A percentile compares a stretch with the other conserved stretches of the same genome.
Conservation (phyloP, 2,113 vertebrate species). For the Nothocercus nigrocapillus region DNA sequence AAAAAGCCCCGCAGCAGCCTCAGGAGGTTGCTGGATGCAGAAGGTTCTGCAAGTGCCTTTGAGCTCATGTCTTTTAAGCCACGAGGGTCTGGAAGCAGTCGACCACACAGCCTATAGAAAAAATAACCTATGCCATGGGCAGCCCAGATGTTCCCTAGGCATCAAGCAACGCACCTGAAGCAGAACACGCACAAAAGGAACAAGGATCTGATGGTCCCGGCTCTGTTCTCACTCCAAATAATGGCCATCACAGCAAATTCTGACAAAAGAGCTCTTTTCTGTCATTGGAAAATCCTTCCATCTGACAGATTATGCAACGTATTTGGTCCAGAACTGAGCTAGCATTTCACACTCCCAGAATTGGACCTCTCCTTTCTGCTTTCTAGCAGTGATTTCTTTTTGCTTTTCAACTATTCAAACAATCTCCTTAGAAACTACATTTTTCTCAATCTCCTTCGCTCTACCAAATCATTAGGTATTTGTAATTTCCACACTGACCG, state of each 20-base stretch:
- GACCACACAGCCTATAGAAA: rapidly evolving
- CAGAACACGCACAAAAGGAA: background rate
- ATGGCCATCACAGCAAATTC: background rate
- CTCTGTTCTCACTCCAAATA: background rate
- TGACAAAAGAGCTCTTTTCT: background rate
- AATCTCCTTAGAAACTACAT: background rate
- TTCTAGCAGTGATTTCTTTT: background rate
- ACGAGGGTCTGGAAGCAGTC: background rate
- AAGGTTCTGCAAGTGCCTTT: background rate
- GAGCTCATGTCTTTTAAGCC: background rate
- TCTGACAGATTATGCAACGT: rapidly evolving
- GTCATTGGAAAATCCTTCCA: background rate
- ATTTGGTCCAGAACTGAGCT: background rate
- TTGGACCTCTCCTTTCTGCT: background rate
- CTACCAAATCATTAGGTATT: rapidly evolving
- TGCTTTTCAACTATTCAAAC: background rate
- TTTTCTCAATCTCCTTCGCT: background rate
- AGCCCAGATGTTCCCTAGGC: background rate
- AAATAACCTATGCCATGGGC: rapidly evolving
- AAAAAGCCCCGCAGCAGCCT: background rate
- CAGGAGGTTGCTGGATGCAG: rapidly evolving
- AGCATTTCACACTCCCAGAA: background rate
- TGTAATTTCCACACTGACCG: background rate
- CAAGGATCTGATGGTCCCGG: background rate
- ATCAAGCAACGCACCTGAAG: rapidly evolving